Percentiles rank a stretch among this genome's conserved stretches.
Conservation (phyloP, 2,888 invertebrate species). For the Euplagia quadripunctaria region DNA sequence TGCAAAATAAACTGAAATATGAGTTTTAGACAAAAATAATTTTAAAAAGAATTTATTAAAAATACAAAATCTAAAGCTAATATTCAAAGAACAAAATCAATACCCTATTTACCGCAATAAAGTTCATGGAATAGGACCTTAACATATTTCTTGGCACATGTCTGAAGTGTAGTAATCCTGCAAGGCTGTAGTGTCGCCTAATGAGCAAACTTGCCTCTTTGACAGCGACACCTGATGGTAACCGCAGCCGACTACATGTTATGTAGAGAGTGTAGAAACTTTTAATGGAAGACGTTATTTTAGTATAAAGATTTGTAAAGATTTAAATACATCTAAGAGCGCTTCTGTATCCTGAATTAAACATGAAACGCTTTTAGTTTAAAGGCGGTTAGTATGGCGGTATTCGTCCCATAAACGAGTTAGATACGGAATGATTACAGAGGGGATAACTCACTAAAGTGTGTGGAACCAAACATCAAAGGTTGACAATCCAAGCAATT, state of each 20-base stretch:
- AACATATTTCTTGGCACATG: background rate
- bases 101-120: background rate
- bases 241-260: background rate
- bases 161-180: slow-evolving; percentile 8
- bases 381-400: no score
- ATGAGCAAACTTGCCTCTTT: slow-evolving; percentile 38
- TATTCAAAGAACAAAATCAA: no score
- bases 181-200: slow-evolving; percentile 20
- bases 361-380: background rate
- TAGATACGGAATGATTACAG: background rate
- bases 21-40: no score
- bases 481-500: background rate
- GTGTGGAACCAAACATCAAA: background rate
- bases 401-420: background rate
- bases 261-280: background rate
- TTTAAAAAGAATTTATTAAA: no score
- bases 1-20: no score
- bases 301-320: background rate
- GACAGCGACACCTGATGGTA: slow-evolving; percentile 15
- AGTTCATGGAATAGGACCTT: background rate
- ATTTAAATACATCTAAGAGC: background rate
- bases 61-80: no score
- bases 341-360: background rate
- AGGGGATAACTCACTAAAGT: background rate
- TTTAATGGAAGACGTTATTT: background rate